Evolutionary conservation across 2,797 vertebrate species (phyloP).

Genomic region (Clarias platycephalus): DNA sequence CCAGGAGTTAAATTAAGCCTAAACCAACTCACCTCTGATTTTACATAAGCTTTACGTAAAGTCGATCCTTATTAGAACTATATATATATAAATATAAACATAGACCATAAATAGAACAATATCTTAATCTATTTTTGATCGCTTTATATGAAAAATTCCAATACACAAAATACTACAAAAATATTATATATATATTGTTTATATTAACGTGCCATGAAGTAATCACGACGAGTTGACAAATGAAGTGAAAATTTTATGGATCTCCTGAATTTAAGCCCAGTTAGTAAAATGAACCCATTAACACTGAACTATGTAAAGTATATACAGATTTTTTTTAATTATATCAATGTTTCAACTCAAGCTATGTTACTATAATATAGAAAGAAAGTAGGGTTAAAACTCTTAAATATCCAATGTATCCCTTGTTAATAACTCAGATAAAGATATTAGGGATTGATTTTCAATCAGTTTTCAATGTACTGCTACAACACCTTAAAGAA

Average conservation of each 20-base stretch:
- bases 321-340: neutral
- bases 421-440: neutral
- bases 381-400: neutral
- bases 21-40: neutral
- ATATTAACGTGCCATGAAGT: neutral
- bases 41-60: neutral
- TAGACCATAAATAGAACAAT: neutral
- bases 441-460: neutral
- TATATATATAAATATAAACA: neutral
- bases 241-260: neutral
- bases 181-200: neutral
- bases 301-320: neutral
- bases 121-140: too few species aligned
- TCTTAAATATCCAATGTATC: neutral
- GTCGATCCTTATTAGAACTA: neutral
- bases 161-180: neutral
- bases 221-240: neutral
- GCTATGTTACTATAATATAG: neutral
- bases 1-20: slow-evolving; percentile 7
- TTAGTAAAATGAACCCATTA: neutral
- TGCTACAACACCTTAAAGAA: neutral
- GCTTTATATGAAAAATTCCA: neutral
- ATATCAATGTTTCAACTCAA: neutral
- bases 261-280: neutral
- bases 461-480: neutral